These are phyloP conservation scores for Megalopta genalis DNA, from an alignment of 1,140 invertebrate species.

Conservation along the genomic window DNA sequence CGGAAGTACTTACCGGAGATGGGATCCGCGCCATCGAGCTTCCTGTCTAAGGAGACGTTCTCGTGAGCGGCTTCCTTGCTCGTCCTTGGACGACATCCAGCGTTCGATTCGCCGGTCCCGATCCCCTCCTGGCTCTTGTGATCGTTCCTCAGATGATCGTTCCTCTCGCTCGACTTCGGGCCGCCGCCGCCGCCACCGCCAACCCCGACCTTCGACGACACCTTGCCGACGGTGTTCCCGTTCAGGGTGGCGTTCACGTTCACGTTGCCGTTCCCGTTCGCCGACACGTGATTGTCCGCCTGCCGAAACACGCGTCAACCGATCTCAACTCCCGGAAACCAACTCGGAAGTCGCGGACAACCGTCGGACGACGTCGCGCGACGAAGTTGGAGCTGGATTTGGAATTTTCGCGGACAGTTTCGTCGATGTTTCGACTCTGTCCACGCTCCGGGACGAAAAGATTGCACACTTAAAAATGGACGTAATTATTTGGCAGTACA, in stretches of 20 bases:
- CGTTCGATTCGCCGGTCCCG: constrained; percentile 59
- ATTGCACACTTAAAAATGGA: too few species aligned
- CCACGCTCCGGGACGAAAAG: too few species aligned
- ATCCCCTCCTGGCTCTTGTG: constrained; percentile 60
- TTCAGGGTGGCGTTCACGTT: constrained; percentile 68
- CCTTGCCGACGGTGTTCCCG: constrained; percentile 65
- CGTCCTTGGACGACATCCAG: constrained; percentile 69
- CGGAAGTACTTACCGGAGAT: constrained; percentile 72
- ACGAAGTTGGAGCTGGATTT: too few species aligned
- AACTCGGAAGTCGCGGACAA: constrained; percentile 8
- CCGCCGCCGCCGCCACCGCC: constrained; percentile 54
- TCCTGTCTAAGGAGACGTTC: constrained; percentile 66
- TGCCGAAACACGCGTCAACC: constrained; percentile 33
- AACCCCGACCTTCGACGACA: constrained; percentile 59
- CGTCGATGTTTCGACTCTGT: too few species aligned
- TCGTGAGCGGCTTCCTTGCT: constrained; percentile 70
- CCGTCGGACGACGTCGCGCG: background rate
- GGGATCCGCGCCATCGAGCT: constrained; percentile 71
- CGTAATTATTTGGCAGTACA: too few species aligned
- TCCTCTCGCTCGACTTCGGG: constrained; percentile 59
- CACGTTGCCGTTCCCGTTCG: constrained; percentile 69
- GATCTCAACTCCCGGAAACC: too few species aligned
- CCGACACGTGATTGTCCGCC: constrained; percentile 55
- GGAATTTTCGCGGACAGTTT: too few species aligned
- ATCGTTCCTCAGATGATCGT: constrained; percentile 60